Evolutionary conservation across 2,888 invertebrate species (phyloP), one percentile per base, ranked within the genome.

Genomic region (Sericinus montela): DNA sequence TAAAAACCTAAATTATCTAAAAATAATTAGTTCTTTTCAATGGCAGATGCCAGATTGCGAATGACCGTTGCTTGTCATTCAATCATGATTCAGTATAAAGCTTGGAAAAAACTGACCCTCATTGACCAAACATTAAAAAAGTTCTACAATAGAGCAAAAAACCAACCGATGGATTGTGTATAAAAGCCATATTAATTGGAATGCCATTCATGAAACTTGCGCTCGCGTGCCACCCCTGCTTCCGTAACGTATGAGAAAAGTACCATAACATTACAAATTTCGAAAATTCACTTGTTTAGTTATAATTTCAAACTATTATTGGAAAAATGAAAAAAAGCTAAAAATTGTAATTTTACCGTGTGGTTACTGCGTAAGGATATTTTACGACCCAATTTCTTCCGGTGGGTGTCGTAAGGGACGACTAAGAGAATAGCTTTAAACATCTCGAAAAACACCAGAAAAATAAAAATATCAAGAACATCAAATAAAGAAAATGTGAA

Each of bases 11-110:
- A 19, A 19, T 3, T 19, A 5, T 19, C 15, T 13, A 35, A 40
- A 48, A 46, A 56, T 45, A 54, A 55, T 57, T 55, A 45, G 37
- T 28, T 30, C 43, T 15, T 25, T 42, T 40, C 42, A 16, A 48
- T 38, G 35, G 64, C 71, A 73, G 69, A 74, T 74, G 72, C 63
- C 67, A 79, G 80, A 78, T 78, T 68, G 69, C 72, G 65, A 83
- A 71, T 82, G 79, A 81, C 85, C 84, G 84, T 83, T 82, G 78
- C 62, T 75, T 82, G 87, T 86, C 86, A 85, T 82, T 86, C 86
- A 87, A 80, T 81, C 73, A 72, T 57, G 58, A 67, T 65, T 57
- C 72, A 65, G 62, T 67, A 64, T 63, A 32, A 37, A 50, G 41
- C 50, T 37, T n/a, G n/a, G 40, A 80, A 81, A 81, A 81, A 83